These are phyloP conservation scores for Phocoena phocoena DNA, from an alignment of 2,113 vertebrate genomes.

Conservation along the genomic window DNA sequence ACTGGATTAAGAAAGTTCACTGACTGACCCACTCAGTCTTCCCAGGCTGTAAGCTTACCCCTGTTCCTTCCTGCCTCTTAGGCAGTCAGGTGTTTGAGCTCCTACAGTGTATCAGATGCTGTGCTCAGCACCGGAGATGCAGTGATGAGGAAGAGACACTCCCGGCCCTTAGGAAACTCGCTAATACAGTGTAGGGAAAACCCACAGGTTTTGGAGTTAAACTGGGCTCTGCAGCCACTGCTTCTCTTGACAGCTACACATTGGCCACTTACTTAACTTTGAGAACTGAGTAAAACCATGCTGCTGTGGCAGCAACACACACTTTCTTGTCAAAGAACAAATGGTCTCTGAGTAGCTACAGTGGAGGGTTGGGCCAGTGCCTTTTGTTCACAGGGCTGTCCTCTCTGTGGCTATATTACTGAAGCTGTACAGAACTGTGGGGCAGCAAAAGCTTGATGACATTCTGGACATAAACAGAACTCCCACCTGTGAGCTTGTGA, in stretches of 20 bases:
- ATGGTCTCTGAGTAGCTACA: background rate
- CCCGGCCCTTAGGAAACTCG: background rate
- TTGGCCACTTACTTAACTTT: background rate
- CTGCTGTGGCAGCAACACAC: background rate
- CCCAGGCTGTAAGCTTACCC: background rate
- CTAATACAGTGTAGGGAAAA: background rate
- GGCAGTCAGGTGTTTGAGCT: background rate
- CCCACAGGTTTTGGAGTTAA: background rate
- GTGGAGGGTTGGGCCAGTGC: background rate
- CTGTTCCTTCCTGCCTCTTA: background rate
- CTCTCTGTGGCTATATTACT: background rate
- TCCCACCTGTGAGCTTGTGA: slow-evolving; percentile 15
- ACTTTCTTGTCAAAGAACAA: background rate
- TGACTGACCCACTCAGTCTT: background rate
- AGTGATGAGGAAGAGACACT: background rate
- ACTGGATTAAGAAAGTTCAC: background rate
- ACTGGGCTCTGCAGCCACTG: background rate
- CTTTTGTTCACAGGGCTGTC: background rate
- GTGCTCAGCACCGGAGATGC: background rate
- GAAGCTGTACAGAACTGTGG: background rate
- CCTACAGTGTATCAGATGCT: background rate
- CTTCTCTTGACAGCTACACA: background rate
- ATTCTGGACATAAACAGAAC: slow-evolving; percentile 41
- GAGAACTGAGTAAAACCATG: background rate
- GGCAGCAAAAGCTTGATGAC: background rate